Evolutionary conservation across 2,888 invertebrate species (phyloP), one percentile per base, ranked within the genome.

Genomic region (Lepidocyrtinus sp.): DNA sequence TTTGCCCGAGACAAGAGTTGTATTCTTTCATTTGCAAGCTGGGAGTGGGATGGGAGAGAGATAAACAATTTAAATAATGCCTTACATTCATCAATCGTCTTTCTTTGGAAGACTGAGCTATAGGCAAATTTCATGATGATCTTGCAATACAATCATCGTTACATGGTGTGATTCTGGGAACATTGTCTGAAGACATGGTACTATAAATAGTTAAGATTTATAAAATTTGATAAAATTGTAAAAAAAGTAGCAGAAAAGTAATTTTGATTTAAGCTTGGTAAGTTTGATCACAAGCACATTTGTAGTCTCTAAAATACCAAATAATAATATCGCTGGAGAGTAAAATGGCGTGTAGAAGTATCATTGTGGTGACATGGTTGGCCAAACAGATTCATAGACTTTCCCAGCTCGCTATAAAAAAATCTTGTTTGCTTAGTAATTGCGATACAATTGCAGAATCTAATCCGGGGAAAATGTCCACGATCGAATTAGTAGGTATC

Each of bases 1-100:
- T 55, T 55, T n/a, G 17, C 55, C 36, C 5, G 3, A n/a, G n/a
- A n/a, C n/a, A 55, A 55, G 17, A 55, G 17, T 55, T 55, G n/a
- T 17, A n/a, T 55, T n/a, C 17, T 9, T 55, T n/a, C 55, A 9
- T 17, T 55, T n/a, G n/a, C n/a, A n/a, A n/a, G n/a, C n/a, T 7
- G 5, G 17, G 17, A 55, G 55, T 15, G 17, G 17, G 17, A n/a
- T 17, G 12, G 12, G 36, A 36, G 64, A 46, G 64, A 75, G 78
- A 78, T 78, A 78, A 72, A 73, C 78, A 78, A 63, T 73, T 72
- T 78, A 72, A 78, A 78, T 78, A 73, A 78, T 72, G 62, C 17
- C 21, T 21, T 22, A 22, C 17, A 78, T 73, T 68, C 78, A 72
- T 78, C 72, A 77, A 77, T 77, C 25, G 22, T 22, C 2, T n/a